Percentiles rank a stretch among this genome's conserved stretches.
phyloP scores from a whole-genome alignment of 2,797 vertebrate genomes.

The Australoheros facetus region DNA sequence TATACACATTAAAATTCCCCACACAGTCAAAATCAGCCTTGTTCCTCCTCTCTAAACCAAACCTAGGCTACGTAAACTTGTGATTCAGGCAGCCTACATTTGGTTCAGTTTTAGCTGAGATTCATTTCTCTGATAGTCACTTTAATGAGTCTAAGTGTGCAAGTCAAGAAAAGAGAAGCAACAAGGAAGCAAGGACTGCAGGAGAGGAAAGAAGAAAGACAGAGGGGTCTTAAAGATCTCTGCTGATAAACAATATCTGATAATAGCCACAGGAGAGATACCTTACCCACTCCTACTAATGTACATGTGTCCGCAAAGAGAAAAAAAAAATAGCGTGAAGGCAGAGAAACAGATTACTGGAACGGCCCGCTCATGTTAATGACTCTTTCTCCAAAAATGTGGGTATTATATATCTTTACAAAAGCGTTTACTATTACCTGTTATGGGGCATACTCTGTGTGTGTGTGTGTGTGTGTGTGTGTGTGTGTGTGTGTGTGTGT shows the following conservation, averaged over 20 bases:
- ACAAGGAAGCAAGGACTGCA: not conserved
- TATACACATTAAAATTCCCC: conserved; percentile 51
- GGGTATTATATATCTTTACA: conserved; percentile 22
- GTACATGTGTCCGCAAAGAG: conserved; percentile 18
- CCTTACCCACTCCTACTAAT: conserved; percentile 48
- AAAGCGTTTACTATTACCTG: conserved; percentile 30
- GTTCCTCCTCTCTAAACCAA: not conserved
- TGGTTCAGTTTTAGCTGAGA: conserved; percentile 39
- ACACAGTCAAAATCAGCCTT: not conserved
- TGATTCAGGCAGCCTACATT: not conserved
- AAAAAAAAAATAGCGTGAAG: conserved; percentile 7
- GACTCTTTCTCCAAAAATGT: conserved; percentile 18
- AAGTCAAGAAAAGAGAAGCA: conserved; percentile 10
- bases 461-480: not conserved
- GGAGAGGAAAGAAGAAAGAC: conserved; percentile 9
- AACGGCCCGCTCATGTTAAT: conserved; percentile 17
- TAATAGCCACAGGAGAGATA: conserved; percentile 44
- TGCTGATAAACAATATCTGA: conserved; percentile 51
- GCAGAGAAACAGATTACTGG: not conserved
- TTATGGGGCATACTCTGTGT: not conserved
- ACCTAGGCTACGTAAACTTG: conserved; percentile 6
- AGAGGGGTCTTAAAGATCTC: conserved; percentile 22
- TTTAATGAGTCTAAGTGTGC: conserved; percentile 48
- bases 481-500: too few relatives aligned
- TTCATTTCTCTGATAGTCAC: conserved; percentile 37